Evolutionary conservation across 2,888 invertebrate genomes (phyloP), one percentile per base, ranked within the genome.

Genomic region (Pheosia tremula): DNA sequence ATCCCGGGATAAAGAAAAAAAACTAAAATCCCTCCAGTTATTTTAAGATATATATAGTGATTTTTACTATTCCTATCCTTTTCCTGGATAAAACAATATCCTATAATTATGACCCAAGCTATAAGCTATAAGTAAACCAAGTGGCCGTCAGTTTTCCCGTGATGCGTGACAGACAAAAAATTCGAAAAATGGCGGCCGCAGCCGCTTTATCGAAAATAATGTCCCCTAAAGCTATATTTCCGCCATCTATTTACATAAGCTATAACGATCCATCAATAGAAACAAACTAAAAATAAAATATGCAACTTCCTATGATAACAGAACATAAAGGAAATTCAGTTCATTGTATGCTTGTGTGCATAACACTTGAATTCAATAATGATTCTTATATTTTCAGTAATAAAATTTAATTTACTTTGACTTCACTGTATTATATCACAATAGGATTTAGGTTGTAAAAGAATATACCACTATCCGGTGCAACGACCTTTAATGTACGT

Each of bases 291-390:
- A 80, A 70, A 77, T 69, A 74, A 56, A 59, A 50, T 63, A 62
- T 74, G 41, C 62, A 67, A 66, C 78, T 69, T 83, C 83, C 83
- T 79, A 62, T 77, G 82, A 78, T 83, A 76, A 58, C 61, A 45
- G 61, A 55, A 38, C 39, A 50, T 49, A 58, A 76, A 82, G 84
- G 84, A 83, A 80, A 80, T 79, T 80, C 78, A 81, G 82, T 81
- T 83, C 82, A 78, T 81, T 82, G 80, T 77, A 81, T 81, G 70
- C 71, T 56, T 61, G 60, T 64, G n/a, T 52, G 53, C 68, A 61
- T 50, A 67, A 9, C 39, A 43, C 49, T 64, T 52, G 60, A 58
- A 50, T 55, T 41, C 38, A 67, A 3, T 39, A 45, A 9, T 67
- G 37, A 39, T 47, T 55, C 59, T 56, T 74, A 74, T 57, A 9